phyloP scores from a whole-genome alignment of 2,797 vertebrate genomes.

The Enteromius fasciolatus region DNA sequence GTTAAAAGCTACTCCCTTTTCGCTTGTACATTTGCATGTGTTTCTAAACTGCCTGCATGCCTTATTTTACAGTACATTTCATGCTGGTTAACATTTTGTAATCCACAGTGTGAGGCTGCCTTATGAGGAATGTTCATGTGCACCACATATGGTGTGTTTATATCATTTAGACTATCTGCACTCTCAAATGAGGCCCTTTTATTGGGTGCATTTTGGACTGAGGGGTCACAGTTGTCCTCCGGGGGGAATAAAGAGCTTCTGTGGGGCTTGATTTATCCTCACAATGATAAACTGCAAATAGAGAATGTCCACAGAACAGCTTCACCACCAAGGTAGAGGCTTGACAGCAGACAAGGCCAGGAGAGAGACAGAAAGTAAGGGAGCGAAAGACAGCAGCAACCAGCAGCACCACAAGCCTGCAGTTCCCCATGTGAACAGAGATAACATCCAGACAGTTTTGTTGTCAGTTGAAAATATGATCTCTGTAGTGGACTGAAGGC shows the following conservation, averaged over 20 bases:
- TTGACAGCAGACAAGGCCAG: constrained; percentile 71
- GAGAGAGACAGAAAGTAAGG: constrained; percentile 54
- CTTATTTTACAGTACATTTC: constrained; percentile 53
- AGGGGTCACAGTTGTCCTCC: constrained; percentile 49
- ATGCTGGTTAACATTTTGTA: constrained; percentile 47
- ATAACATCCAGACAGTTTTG: constrained; percentile 76
- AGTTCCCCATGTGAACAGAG: constrained; percentile 64
- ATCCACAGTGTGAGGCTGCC: constrained; percentile 52
- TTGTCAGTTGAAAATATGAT: constrained; percentile 80
- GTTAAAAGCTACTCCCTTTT: constrained; percentile 30
- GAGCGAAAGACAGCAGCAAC: constrained; percentile 42
- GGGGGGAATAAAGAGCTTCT: constrained; percentile 57
- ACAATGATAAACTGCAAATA: constrained; percentile 74
- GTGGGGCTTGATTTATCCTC: constrained; percentile 69
- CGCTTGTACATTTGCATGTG: constrained; percentile 33
- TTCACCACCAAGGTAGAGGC: constrained; percentile 66
- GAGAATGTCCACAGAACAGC: constrained; percentile 71
- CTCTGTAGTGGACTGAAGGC: constrained; percentile 78
- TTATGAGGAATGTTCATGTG: constrained; percentile 57
- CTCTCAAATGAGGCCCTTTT: constrained; percentile 58
- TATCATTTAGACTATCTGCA: constrained; percentile 55
- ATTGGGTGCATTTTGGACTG: constrained; percentile 57
- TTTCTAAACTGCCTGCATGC: constrained; percentile 36
- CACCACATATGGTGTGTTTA: constrained; percentile 54
- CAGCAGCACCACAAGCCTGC: constrained; percentile 48